A percentile compares a stretch with the other conserved stretches of the same genome.
These are phyloP conservation scores for Sarcophaga subvicina DNA, from an alignment of 2,888 invertebrate genomes.

Conservation along the genomic window DNA sequence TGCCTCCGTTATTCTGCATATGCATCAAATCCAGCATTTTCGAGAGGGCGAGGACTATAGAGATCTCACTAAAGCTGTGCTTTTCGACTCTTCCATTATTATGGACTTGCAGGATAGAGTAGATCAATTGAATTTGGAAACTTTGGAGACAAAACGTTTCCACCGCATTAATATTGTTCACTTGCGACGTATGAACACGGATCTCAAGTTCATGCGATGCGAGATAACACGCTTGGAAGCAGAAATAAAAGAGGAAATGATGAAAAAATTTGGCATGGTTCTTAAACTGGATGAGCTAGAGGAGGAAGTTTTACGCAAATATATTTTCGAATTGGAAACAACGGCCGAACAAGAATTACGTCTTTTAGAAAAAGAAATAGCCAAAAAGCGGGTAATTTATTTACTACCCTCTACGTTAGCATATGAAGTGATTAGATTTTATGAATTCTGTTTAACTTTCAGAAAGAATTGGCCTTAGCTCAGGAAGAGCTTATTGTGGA, in stretches of 20 bases:
- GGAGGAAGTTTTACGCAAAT: slow-evolving; percentile 83
- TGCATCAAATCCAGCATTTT: slow-evolving; percentile 87
- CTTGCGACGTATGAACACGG: slow-evolving; percentile 87
- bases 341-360: slow-evolving; percentile 82
- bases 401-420: not conserved
- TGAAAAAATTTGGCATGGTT: slow-evolving; percentile 84
- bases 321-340: slow-evolving; percentile 84
- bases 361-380: slow-evolving; percentile 82
- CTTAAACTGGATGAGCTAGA: slow-evolving; percentile 84
- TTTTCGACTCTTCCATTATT: slow-evolving; percentile 86
- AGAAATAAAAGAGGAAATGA: slow-evolving; percentile 83
- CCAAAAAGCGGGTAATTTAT: slow-evolving; percentile 77
- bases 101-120: slow-evolving; percentile 85
- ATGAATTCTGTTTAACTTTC: not conserved
- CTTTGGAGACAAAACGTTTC: slow-evolving; percentile 84
- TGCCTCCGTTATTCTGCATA: slow-evolving; percentile 86
- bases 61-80: slow-evolving; percentile 82
- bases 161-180: slow-evolving; percentile 88
- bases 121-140: slow-evolving; percentile 86
- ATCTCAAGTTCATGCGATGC: slow-evolving; percentile 86
- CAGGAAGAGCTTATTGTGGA: slow-evolving; percentile 81
- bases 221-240: slow-evolving; percentile 84
- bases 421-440: not conserved
- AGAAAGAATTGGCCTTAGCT: slow-evolving; percentile 72
- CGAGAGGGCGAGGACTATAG: slow-evolving; percentile 82